Evolutionary conservation across 2,888 invertebrate genomes (phyloP), one percentile per base, ranked within the genome.

Genomic region (Sarcophaga rosellei): DNA sequence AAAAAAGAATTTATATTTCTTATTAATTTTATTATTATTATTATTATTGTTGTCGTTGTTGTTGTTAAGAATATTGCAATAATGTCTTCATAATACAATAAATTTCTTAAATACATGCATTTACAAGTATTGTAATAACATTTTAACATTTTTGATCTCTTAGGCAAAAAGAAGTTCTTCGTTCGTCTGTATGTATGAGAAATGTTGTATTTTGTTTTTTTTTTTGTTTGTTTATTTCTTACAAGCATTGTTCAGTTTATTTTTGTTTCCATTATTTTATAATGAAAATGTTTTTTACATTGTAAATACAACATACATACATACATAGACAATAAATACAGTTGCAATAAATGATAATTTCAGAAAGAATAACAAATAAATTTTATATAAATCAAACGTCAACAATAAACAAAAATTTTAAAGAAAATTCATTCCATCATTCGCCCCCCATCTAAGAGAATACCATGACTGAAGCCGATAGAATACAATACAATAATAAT

Each of bases 301-400:
- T 53, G 0, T 17, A 15, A 53, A 53, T 53, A 15, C 53, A 35
- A 10, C 35, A 35, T 35, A 35, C 35, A 35, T 2, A 10, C 35
- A 35, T 35, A 35, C 35, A 35, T 2, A 35, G 5, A 68, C n/a
- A 44, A 66, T 20, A 10, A 78, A 23, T 75, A 75, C 63, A 65
- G 65, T 75, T 75, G 65, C 75, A 75, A 35, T 47, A 65, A 65
- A 53, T 53, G 17, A 53, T 53, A 53, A 15, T 53, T 53, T 12
- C 5, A 17, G 53, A 53, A 70, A 78, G 66, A 69, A 61, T 79
- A 82, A 69, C 5, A 59, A 63, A 78, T 69, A 74, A 83, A 78
- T 83, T 53, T 82, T 73, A 68, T 73, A 68, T 63, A 79, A 79
- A 79, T 83, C 77, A 84, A 74, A 84, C 78, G 25, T 79, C 45